Evolutionary conservation across 2,113 vertebrate species (phyloP).

Genomic region (Hirundichthys speculiger): DNA sequence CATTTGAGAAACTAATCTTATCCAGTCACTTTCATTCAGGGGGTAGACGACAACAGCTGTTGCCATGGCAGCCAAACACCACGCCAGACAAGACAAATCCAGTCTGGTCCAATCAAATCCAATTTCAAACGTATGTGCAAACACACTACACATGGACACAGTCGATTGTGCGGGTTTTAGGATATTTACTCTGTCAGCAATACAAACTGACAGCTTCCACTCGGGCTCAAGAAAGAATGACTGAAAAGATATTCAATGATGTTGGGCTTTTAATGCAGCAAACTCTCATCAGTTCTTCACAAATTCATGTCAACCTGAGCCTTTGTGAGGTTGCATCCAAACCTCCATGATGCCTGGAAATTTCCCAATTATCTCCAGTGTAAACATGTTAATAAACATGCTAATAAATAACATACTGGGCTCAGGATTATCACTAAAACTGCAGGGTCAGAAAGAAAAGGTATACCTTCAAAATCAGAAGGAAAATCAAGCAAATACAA

Average conservation of each 20-base stretch:
- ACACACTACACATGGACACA: no score
- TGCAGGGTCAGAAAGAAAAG: no score
- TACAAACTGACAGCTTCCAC: slow-evolving; percentile 1
- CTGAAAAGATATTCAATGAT: slow-evolving; percentile 38
- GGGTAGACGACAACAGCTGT: slow-evolving; percentile 24
- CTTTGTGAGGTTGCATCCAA: not conserved
- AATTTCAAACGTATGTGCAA: no score
- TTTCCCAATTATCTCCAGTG: not conserved
- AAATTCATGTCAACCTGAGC: not conserved
- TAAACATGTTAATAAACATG: not conserved
- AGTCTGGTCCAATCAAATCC: no score
- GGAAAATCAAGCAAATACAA: no score
- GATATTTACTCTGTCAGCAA: not conserved
- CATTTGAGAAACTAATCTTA: slow-evolving; percentile 21
- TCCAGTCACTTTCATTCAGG: slow-evolving; percentile 43
- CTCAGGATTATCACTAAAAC: no score
- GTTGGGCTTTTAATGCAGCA: not conserved
- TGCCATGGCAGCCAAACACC: slow-evolving; percentile 36
- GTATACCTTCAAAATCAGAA: no score
- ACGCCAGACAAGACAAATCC: not conserved
- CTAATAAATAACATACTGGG: no score
- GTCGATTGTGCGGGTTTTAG: no score
- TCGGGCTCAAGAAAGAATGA: slow-evolving; percentile 19
- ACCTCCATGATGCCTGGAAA: no score
- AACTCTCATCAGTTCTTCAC: not conserved